Evolutionary conservation across 2,113 vertebrate species (phyloP).

Genomic region (Myxocyprinus asiaticus): DNA sequence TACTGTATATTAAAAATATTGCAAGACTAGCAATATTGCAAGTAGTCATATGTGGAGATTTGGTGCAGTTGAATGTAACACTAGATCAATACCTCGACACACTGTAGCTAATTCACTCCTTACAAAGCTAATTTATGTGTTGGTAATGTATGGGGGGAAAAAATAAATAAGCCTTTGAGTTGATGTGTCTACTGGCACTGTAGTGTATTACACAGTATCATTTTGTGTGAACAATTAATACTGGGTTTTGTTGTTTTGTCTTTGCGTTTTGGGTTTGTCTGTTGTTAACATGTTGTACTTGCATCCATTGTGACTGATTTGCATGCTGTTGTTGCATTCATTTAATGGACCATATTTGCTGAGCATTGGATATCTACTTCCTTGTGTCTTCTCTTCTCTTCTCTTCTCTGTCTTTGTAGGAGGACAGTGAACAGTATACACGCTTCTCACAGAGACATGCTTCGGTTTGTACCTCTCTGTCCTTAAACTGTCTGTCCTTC

Average conservation of each 20-base stretch:
- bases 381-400: not conserved
- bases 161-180: not conserved
- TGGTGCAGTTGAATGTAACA: no score
- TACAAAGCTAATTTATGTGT: no score
- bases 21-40: no score
- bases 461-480: constrained; percentile 82
- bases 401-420: constrained; percentile 71
- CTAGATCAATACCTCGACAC: no score
- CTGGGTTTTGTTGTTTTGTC: not conserved
- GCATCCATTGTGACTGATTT: not conserved
- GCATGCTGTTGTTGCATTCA: not conserved
- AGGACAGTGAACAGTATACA: constrained; percentile 93
- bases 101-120: no score
- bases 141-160: no score
- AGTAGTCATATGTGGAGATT: no score
- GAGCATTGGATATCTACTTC: not conserved
- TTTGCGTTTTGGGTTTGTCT: not conserved
- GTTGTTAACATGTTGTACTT: not conserved
- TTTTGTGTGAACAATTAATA: not conserved
- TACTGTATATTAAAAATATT: no score
- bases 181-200: not conserved
- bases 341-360: no score
- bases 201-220: not conserved
- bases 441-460: constrained; percentile 81
- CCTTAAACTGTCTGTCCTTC: constrained; percentile 28